A percentile compares a stretch with the other conserved stretches of the same genome.
Evolutionary conservation across 2,888 invertebrate genomes (phyloP).

Genomic region (Troglohyphantes excavatus): DNA sequence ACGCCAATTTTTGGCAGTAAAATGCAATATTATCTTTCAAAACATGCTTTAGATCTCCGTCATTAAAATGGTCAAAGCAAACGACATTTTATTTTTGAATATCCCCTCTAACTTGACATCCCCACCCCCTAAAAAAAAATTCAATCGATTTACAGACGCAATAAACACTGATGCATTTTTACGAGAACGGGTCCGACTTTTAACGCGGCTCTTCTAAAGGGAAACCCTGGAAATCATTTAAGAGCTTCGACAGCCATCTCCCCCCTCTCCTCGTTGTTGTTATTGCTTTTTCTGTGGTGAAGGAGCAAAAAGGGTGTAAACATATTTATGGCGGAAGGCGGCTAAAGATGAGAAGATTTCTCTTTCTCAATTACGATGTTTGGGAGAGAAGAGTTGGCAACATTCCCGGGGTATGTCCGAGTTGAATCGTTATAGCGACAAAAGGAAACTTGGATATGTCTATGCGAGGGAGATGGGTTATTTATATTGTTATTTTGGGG

Average conservation of each 20-base stretch:
- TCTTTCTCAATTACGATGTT: slow-evolving; percentile 67
- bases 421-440: slow-evolving; percentile 5
- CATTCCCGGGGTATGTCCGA: slow-evolving; percentile 35
- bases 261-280: slow-evolving; percentile 6
- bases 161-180: slow-evolving; percentile 65
- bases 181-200: slow-evolving; percentile 51
- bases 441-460: slow-evolving; percentile 35
- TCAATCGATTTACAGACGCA: slow-evolving; percentile 44
- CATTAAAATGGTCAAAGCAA: too few species aligned
- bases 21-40: too few species aligned
- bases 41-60: too few species aligned
- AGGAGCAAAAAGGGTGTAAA: slow-evolving; percentile 70
- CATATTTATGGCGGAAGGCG: slow-evolving; percentile 56
- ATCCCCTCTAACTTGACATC: not conserved
- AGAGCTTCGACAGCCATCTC: slow-evolving; percentile 28
- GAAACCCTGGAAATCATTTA: slow-evolving; percentile 49
- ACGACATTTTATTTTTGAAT: too few species aligned
- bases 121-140: slow-evolving; percentile 30
- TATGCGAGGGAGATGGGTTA: slow-evolving; percentile 26
- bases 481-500: not conserved
- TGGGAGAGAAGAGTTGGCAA: slow-evolving; percentile 49
- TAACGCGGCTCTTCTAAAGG: slow-evolving; percentile 35
- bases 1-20: too few species aligned
- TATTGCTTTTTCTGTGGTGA: slow-evolving; percentile 30
- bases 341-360: slow-evolving; percentile 39